Percentiles rank a stretch among this genome's conserved stretches.
These are phyloP conservation scores for Aphrophora alni DNA, from an alignment of 2,888 invertebrate species.

Conservation along the genomic window DNA sequence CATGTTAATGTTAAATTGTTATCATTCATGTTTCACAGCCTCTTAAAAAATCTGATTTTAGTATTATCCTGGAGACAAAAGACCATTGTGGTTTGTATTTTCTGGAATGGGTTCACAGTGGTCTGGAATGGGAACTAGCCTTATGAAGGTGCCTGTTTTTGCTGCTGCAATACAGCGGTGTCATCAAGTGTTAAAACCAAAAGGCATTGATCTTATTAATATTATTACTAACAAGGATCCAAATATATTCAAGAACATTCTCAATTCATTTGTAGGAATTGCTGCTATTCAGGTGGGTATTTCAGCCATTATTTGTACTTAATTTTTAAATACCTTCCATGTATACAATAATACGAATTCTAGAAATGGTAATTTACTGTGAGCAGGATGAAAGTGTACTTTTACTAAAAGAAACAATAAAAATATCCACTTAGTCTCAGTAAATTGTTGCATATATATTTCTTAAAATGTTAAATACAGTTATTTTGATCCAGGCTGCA, in stretches of 20 bases:
- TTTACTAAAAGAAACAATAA: too few relatives aligned
- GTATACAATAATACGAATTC: too few relatives aligned
- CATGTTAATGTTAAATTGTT: too few relatives aligned
- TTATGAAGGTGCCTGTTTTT: constrained; percentile 78
- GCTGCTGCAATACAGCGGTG: constrained; percentile 72
- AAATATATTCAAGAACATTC: constrained; percentile 69
- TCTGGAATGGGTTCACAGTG: constrained; percentile 93
- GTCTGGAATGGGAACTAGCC: constrained; percentile 79
- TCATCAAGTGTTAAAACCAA: constrained; percentile 66
- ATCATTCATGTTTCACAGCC: too few relatives aligned
- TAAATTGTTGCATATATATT: too few relatives aligned
- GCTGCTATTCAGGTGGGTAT: constrained; percentile 66
- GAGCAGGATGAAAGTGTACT: too few relatives aligned
- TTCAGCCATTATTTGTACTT: too few relatives aligned
- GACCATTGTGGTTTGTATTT: constrained; percentile 88
- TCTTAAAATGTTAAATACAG: too few relatives aligned
- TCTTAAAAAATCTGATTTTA: constrained; percentile 51
- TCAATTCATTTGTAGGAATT: constrained; percentile 76
- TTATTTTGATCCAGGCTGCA: too few relatives aligned
- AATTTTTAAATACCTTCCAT: too few relatives aligned
- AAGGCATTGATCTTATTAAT: constrained; percentile 69
- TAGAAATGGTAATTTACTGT: too few relatives aligned
- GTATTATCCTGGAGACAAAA: constrained; percentile 67
- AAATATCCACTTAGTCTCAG: too few relatives aligned
- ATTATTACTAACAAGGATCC: constrained; percentile 68